Conservation (phyloP, 2,113 vertebrate genomes). For the Polypterus senegalus region DNA sequence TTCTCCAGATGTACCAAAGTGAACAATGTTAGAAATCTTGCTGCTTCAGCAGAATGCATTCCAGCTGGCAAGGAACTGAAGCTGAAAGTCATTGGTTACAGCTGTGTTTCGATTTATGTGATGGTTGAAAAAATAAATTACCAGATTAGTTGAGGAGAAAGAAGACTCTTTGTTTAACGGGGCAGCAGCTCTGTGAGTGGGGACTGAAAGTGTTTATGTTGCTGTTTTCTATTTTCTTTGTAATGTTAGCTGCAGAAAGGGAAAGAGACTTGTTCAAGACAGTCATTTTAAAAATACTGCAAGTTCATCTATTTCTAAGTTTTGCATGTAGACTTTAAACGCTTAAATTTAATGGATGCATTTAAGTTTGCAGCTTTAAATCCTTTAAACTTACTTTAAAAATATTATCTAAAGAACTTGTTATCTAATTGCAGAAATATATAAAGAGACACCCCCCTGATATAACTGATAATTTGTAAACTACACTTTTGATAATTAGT, state of each 20-base stretch:
- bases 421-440: too few relatives aligned
- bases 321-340: too few relatives aligned
- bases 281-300: too few relatives aligned
- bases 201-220: conserved; percentile 64
- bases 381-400: too few relatives aligned
- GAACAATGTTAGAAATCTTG: conserved; percentile 68
- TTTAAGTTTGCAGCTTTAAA: too few relatives aligned
- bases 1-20: conserved; percentile 87
- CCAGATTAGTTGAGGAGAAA: conserved; percentile 73
- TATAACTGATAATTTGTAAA: too few relatives aligned
- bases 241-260: conserved; percentile 45
- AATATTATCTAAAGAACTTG: too few relatives aligned
- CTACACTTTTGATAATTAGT: too few relatives aligned
- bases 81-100: conserved; percentile 89
- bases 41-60: conserved; percentile 82
- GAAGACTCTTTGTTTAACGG: conserved; percentile 62
- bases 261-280: conserved; percentile 57
- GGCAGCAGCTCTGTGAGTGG: conserved; percentile 37
- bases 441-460: too few relatives aligned
- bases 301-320: too few relatives aligned
- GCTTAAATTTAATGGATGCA: too few relatives aligned
- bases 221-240: conserved; percentile 60
- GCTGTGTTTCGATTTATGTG: conserved; percentile 89
- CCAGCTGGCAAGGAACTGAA: conserved; percentile 71
- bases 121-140: conserved; percentile 95